A percentile compares a stretch with the other conserved stretches of the same genome.
These are phyloP conservation scores for Caenorhabditis tropicalis DNA, from an alignment of 1,140 invertebrate genomes.

Conservation along the genomic window DNA sequence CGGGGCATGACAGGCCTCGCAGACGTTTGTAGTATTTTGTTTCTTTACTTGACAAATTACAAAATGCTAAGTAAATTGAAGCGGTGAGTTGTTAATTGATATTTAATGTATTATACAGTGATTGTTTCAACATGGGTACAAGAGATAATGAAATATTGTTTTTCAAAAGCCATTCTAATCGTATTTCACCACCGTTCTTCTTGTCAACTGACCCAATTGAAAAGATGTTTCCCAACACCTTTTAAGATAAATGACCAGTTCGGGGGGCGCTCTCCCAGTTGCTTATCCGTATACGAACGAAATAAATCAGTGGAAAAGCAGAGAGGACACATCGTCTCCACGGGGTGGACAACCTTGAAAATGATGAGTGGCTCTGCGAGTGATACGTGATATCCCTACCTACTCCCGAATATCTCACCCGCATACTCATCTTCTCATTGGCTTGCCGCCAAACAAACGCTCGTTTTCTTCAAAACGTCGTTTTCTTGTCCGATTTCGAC, in stretches of 20 bases:
- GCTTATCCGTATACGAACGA: background rate
- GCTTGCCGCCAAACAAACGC: slow-evolving; percentile 38
- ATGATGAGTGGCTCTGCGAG: slow-evolving; percentile 33
- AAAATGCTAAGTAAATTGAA: slow-evolving; percentile 18
- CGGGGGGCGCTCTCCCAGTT: background rate
- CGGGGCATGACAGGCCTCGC: background rate
- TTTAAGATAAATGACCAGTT: slow-evolving; percentile 27
- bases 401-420: background rate
- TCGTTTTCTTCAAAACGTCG: slow-evolving; percentile 18
- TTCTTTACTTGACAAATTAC: background rate
- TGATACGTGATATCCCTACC: slow-evolving; percentile 43
- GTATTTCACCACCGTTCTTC: background rate
- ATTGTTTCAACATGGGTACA: too few relatives aligned
- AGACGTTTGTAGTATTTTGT: background rate
- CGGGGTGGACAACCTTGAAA: slow-evolving; percentile 1
- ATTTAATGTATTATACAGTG: background rate
- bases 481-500: background rate
- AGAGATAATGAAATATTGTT: background rate
- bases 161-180: background rate
- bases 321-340: background rate
- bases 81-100: background rate
- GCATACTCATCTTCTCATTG: slow-evolving; percentile 29
- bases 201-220: background rate
- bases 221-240: slow-evolving; percentile 8
- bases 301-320: slow-evolving; percentile 6